These are phyloP conservation scores for Galeruca laticollis DNA, from an alignment of 2,888 invertebrate species.

Conservation along the genomic window DNA sequence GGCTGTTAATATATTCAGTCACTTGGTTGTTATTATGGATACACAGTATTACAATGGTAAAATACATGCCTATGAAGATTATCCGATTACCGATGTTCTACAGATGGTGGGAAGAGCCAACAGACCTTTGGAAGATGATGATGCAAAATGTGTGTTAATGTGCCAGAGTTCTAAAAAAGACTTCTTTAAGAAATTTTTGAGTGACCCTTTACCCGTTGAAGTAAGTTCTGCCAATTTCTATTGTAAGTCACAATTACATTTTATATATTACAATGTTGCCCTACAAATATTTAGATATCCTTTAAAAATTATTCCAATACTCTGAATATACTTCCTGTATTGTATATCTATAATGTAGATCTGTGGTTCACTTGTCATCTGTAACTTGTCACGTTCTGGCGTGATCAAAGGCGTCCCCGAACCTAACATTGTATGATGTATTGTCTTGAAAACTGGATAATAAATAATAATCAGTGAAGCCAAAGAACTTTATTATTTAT, in stretches of 20 bases:
- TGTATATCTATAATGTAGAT: no score
- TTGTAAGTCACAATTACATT: not conserved
- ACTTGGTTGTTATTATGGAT: conserved; percentile 97
- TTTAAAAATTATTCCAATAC: no score
- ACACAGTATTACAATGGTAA: conserved; percentile 93
- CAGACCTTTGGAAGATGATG: conserved; percentile 90
- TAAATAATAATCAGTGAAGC: no score
- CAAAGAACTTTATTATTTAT: no score
- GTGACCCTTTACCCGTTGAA: conserved; percentile 96
- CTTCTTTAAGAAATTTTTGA: conserved; percentile 97
- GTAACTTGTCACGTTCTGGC: no score
- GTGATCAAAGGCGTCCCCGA: no score
- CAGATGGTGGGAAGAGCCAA: conserved; percentile 99
- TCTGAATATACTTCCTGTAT: not conserved
- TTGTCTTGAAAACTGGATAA: no score
- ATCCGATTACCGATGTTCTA: conserved; percentile 95
- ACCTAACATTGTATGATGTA: no score
- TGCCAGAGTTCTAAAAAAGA: conserved; percentile 98
- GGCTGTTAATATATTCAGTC: conserved; percentile 90
- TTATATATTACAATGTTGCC: no score
- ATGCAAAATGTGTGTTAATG: conserved; percentile 95
- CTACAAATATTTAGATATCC: not conserved
- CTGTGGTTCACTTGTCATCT: no score
- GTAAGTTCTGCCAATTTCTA: conserved; percentile 61
- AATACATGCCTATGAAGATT: conserved; percentile 92